Percentiles rank a stretch among this genome's conserved stretches.
Evolutionary conservation across 2,797 vertebrate species (phyloP).

Genomic region (Orientallactaga sibirica): DNA sequence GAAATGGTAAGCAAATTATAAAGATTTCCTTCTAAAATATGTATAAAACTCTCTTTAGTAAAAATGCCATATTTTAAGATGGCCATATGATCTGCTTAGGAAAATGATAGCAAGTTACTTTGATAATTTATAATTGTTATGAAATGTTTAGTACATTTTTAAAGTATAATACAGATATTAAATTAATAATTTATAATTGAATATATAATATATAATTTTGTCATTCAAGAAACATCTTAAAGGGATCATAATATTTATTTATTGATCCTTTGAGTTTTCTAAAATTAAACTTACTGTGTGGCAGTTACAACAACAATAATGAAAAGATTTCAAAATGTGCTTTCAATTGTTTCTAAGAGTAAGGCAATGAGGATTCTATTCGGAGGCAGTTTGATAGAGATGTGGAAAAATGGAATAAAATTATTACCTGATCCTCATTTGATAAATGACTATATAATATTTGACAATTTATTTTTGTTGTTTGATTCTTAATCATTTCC

Average conservation of each 20-base stretch:
- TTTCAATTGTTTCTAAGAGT: background rate
- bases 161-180: background rate
- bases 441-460: background rate
- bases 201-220: background rate
- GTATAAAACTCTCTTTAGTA: background rate
- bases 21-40: background rate
- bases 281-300: background rate
- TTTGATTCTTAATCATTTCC: constrained; percentile 37
- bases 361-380: constrained; percentile 43
- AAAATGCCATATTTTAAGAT: background rate
- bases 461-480: background rate
- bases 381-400: background rate
- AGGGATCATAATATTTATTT: background rate
- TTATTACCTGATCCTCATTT: background rate
- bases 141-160: background rate
- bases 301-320: background rate
- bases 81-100: background rate
- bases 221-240: constrained; percentile 13
- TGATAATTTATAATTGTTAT: constrained; percentile 27
- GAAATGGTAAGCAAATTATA: background rate
- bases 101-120: background rate
- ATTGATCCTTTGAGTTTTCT: background rate
- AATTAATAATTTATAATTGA: background rate
- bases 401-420: background rate
- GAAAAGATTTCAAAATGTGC: background rate